These are phyloP conservation scores for Rattus norvegicus DNA, from an alignment of 2,113 vertebrate species.

Conservation along the genomic window DNA sequence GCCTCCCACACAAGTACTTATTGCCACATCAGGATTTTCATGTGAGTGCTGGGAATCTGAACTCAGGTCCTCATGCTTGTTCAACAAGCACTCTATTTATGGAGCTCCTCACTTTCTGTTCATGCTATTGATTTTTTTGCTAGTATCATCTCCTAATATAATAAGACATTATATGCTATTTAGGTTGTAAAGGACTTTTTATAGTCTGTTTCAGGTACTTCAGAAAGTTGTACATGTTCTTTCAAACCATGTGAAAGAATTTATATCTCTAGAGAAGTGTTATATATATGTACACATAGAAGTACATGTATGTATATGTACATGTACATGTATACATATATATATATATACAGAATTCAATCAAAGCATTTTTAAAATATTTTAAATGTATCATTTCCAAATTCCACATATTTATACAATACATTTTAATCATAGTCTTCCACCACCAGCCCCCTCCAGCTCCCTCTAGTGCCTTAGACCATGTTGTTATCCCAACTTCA, in stretches of 20 bases:
- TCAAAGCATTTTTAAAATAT: not conserved
- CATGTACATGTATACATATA: too few relatives aligned
- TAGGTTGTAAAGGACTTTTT: constrained; percentile 9
- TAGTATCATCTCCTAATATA: constrained; percentile 32
- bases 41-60: not conserved
- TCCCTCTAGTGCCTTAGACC: not conserved
- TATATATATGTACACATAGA: not conserved
- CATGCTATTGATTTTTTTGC: not conserved
- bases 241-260: constrained; percentile 28
- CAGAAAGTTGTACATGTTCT: not conserved
- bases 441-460: not conserved
- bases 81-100: not conserved
- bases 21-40: not conserved
- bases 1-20: not conserved
- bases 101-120: not conserved
- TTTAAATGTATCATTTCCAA: not conserved
- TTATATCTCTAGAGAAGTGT: constrained; percentile 11
- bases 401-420: not conserved
- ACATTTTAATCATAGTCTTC: not conserved
- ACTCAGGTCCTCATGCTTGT: not conserved
- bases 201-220: constrained; percentile 18
- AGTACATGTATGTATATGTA: too few relatives aligned
- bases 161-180: not conserved
- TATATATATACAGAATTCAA: not conserved
- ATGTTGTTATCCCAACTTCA: not conserved